Conservation (phyloP, 2,113 vertebrate species). For the Actenoides lindsayi region DNA sequence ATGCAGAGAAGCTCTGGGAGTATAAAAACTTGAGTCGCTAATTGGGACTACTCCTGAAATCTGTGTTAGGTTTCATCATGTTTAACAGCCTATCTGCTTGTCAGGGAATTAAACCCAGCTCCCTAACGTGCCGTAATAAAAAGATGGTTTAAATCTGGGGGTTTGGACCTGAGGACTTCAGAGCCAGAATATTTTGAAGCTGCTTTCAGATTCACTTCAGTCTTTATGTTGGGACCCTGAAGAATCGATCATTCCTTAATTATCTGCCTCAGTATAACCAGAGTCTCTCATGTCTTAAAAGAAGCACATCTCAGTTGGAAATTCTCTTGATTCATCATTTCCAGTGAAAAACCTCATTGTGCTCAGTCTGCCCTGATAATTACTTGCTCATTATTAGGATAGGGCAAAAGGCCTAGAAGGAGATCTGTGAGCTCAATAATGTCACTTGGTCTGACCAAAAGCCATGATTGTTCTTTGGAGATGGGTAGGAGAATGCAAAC, state of each 20-base stretch:
- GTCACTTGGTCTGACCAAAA: background rate
- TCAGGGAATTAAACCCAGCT: background rate
- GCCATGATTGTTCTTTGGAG: background rate
- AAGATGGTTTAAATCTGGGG: background rate
- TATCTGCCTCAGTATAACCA: background rate
- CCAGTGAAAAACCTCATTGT: background rate
- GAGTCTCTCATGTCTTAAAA: background rate
- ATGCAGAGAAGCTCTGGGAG: background rate
- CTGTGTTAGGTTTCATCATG: background rate
- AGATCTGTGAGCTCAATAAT: background rate
- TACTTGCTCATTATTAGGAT: background rate
- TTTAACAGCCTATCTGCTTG: background rate
- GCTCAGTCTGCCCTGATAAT: background rate
- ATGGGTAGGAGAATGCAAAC: background rate
- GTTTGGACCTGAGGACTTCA: background rate
- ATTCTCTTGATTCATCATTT: conserved; percentile 11
- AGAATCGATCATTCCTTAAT: background rate
- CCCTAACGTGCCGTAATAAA: background rate
- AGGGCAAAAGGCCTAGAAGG: background rate
- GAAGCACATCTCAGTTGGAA: background rate
- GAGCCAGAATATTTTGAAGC: background rate
- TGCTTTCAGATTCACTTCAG: background rate
- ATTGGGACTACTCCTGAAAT: background rate
- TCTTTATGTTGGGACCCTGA: background rate
- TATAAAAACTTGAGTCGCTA: background rate